Evolutionary conservation across 2,113 vertebrate genomes (phyloP).

Genomic region (Mobula hypostoma): DNA sequence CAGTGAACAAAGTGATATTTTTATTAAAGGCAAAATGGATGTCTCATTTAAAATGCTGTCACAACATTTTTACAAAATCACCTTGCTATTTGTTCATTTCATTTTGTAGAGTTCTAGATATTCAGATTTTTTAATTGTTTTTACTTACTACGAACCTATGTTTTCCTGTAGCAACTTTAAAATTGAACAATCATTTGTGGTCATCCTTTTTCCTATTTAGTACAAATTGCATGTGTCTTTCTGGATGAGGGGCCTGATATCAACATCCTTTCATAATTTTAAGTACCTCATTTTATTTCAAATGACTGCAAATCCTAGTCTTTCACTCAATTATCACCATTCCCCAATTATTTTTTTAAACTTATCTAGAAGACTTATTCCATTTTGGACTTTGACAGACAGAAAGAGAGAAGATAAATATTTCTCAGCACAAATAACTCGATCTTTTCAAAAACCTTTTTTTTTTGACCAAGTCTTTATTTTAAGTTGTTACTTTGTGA

Average conservation of each 20-base stretch:
- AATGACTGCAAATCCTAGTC: not conserved
- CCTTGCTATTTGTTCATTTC: no score
- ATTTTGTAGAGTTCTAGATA: no score
- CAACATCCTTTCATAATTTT: no score
- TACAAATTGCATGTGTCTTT: not conserved
- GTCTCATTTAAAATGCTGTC: not conserved
- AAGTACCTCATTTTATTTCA: not conserved
- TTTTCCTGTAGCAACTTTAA: no score
- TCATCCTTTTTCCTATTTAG: not conserved
- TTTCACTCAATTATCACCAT: no score
- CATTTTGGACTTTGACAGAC: not conserved
- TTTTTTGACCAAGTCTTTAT: not conserved
- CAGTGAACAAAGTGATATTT: not conserved
- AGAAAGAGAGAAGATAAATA: not conserved
- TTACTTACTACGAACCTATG: no score
- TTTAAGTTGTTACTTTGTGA: not conserved
- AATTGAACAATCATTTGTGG: not conserved
- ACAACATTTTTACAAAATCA: not conserved
- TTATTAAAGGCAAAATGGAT: not conserved
- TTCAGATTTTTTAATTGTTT: no score
- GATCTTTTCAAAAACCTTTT: not conserved
- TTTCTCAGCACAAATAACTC: not conserved
- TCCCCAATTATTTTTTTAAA: no score
- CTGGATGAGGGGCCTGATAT: not conserved
- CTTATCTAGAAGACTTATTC: no score